Base-by-base conservation (phyloP, 2,113 vertebrate genomes). In the Thamnophis sirtalis region DNA sequence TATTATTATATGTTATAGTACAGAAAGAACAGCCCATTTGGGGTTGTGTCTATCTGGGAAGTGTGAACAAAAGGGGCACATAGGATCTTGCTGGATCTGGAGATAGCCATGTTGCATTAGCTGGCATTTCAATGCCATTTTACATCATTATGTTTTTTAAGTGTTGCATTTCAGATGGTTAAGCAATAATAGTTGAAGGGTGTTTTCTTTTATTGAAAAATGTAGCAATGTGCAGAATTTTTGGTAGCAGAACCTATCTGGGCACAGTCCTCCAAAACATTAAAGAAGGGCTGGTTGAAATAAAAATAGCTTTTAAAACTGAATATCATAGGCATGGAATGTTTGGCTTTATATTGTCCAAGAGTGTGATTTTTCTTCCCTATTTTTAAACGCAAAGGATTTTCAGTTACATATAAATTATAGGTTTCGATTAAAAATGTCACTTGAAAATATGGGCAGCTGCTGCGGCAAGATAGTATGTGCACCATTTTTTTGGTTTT, bases 381-480 rank as follows among this genome's bases (percentile, higher is more conserved):
- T 55, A 56, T 92, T 94, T 96, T 93, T 95, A 91, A 95, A 96
- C 89, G 48, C 55, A 94, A 89, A 88, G 92, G 89, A 94, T 95
- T 95, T 95, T 94, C 93, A 95, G 94, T 93, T 95, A 91, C 94
- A 94, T 87, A 93, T 95, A 95, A 95, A 96, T 96, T 94, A 95
- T 0, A 38, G 94, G 95, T 95, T 96, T 96, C 95, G 93, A 94
- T 96, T 96, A 95, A 94, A 95, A 95, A 95, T 94, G 53, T 95
- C 95, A 95, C 95, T 94, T 38, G 49, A 88, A 86, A 93, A 93
- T 94, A 90, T 90, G 94, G 95, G 93, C 94, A 95, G 91, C 85
- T 38, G 91, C 87, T 95, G 86, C 86, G 94, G 92, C 87, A 93
- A 90, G 95, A 94, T 93, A 91, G 50, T 91, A 92, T 93, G 89